phyloP scores from a whole-genome alignment of 92 coral and sea anemone genomes.

The Isaurus tuberculatus region DNA sequence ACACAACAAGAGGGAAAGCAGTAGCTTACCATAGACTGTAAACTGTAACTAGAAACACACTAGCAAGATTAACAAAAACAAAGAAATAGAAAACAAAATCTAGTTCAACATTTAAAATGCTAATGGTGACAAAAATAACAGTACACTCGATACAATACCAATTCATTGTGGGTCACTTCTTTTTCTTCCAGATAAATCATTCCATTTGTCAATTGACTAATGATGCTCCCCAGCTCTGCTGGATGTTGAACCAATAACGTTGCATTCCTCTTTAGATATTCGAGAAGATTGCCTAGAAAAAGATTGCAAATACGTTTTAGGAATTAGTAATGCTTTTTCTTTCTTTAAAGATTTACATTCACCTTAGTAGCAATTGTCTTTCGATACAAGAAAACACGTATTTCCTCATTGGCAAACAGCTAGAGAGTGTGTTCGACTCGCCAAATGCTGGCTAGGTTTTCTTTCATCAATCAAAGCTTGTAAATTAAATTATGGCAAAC shows the following conservation, averaged over 20 bases:
- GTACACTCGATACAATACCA: slow-evolving; percentile 50
- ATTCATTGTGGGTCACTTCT: slow-evolving; percentile 73
- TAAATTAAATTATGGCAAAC: too few species aligned
- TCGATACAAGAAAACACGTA: too few species aligned
- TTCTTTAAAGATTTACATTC: background rate
- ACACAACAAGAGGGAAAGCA: background rate
- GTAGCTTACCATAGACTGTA: background rate
- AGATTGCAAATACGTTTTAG: background rate
- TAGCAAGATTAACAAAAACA: too few species aligned
- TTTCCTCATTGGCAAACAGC: too few species aligned
- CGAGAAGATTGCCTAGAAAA: slow-evolving; percentile 57
- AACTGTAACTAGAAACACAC: too few species aligned
- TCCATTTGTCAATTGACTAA: slow-evolving; percentile 69
- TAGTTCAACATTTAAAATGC: background rate
- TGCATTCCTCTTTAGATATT: slow-evolving; percentile 68
- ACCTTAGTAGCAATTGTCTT: too few species aligned
- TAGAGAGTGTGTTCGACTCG: too few species aligned
- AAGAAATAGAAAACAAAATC: background rate
- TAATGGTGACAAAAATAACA: background rate
- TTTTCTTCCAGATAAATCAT: slow-evolving; percentile 76
- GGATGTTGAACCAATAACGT: slow-evolving; percentile 65
- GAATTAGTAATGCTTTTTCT: background rate
- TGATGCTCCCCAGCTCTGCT: slow-evolving; percentile 67
- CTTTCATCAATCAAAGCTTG: too few species aligned
- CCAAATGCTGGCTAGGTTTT: too few species aligned